These are phyloP conservation scores for Leucoptera coffeella DNA, from an alignment of 2,888 invertebrate genomes.

Conservation along the genomic window DNA sequence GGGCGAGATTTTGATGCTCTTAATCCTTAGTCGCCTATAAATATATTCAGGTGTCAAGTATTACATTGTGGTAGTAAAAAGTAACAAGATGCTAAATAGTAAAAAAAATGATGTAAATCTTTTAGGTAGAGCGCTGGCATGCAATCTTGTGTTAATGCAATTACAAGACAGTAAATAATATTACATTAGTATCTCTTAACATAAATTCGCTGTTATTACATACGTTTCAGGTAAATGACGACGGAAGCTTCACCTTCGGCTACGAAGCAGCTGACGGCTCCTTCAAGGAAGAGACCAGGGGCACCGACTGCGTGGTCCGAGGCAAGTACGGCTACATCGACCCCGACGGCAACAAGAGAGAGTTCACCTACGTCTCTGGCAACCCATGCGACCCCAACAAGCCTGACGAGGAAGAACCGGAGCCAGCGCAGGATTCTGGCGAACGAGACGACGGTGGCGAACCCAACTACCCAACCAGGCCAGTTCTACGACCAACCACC, in stretches of 20 bases:
- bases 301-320: slow-evolving; percentile 78
- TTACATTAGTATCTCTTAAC: too few relatives aligned
- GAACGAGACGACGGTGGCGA: slow-evolving; percentile 60
- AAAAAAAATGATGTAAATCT: too few relatives aligned
- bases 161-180: too few relatives aligned
- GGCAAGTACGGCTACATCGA: slow-evolving; percentile 85
- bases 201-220: too few relatives aligned
- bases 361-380: slow-evolving; percentile 81
- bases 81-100: too few relatives aligned
- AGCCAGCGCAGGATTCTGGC: slow-evolving; percentile 48
- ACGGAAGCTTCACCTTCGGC: slow-evolving; percentile 79
- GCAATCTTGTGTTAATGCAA: too few relatives aligned
- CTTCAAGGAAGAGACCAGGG: slow-evolving; percentile 81
- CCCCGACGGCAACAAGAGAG: slow-evolving; percentile 79
- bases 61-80: too few relatives aligned
- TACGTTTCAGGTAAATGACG: slow-evolving; percentile 60
- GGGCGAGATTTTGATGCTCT: too few relatives aligned
- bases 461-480: slow-evolving; percentile 51
- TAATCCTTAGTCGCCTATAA: too few relatives aligned
- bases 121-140: too few relatives aligned
- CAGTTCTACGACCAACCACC: slow-evolving; percentile 36
- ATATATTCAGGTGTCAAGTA: too few relatives aligned
- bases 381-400: slow-evolving; percentile 83
- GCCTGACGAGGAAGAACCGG: slow-evolving; percentile 61
- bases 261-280: slow-evolving; percentile 82